A percentile compares a stretch with the other conserved stretches of the same genome.
These are phyloP conservation scores for Chymomyza costata DNA, from an alignment of 1,140 invertebrate species.

Conservation along the genomic window DNA sequence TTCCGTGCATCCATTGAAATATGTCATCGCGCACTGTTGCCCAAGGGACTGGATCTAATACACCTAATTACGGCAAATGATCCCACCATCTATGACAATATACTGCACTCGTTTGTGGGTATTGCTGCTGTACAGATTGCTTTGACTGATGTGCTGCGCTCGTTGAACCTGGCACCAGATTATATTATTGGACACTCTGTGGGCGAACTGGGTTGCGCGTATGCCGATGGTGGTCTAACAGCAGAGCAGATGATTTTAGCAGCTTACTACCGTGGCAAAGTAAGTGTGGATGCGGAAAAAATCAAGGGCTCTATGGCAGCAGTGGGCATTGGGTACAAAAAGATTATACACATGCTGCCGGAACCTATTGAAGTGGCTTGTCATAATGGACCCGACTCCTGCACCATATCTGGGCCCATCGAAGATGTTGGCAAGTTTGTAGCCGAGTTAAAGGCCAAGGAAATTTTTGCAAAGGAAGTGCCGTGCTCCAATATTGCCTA, in stretches of 20 bases:
- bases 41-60: conserved; percentile 86
- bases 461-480: conserved; percentile 89
- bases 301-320: conserved; percentile 90
- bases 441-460: conserved; percentile 81
- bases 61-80: conserved; percentile 86
- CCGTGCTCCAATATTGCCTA: conserved; percentile 89
- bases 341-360: conserved; percentile 80
- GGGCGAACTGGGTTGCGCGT: conserved; percentile 91
- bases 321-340: conserved; percentile 81
- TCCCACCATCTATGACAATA: conserved; percentile 86
- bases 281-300: conserved; percentile 86
- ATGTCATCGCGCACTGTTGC: conserved; percentile 83
- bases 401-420: conserved; percentile 89
- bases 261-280: conserved; percentile 90
- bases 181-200: conserved; percentile 93
- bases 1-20: conserved; percentile 85
- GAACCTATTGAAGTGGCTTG: conserved; percentile 86
- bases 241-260: conserved; percentile 88
- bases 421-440: conserved; percentile 84
- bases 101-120: conserved; percentile 91
- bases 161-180: conserved; percentile 85
- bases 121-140: conserved; percentile 93
- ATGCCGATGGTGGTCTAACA: conserved; percentile 90
- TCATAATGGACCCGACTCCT: conserved; percentile 89
- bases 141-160: conserved; percentile 85